Evolutionary conservation across 1,140 invertebrate genomes (phyloP).

Genomic region (Drosophila ficusphila): DNA sequence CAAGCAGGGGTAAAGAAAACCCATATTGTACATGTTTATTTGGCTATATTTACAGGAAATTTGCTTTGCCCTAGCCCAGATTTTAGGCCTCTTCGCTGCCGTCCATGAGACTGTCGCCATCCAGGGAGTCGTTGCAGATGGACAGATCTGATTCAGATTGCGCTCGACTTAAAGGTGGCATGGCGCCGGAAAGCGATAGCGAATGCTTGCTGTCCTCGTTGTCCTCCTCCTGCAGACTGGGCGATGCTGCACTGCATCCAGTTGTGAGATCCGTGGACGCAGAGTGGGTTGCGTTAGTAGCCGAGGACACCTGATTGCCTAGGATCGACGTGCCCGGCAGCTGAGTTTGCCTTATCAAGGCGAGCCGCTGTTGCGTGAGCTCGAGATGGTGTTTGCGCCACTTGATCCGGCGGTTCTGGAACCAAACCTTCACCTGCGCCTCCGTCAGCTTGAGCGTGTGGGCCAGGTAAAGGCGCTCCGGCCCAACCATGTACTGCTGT

Average conservation of each 20-base stretch:
- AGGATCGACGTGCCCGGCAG: constrained; percentile 48
- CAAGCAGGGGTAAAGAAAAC: constrained; percentile 3
- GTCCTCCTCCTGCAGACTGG: constrained; percentile 65
- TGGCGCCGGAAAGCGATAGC: constrained; percentile 37
- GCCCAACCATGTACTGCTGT: constrained; percentile 97
- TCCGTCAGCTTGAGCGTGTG: constrained; percentile 95
- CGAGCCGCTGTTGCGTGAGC: constrained; percentile 93
- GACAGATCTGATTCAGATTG: constrained; percentile 79
- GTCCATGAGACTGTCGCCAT: constrained; percentile 75
- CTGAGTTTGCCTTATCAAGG: constrained; percentile 89
- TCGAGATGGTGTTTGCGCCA: constrained; percentile 97
- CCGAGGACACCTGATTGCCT: constrained; percentile 6
- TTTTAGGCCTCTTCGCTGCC: constrained; percentile 74
- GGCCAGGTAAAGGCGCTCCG: constrained; percentile 94
- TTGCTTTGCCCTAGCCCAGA: constrained; percentile 3
- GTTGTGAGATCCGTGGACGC: constrained; percentile 29
- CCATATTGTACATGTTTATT: constrained; percentile 65
- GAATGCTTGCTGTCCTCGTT: constrained; percentile 77
- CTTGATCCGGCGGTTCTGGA: constrained; percentile 98
- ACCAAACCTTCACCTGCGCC: constrained; percentile 98
- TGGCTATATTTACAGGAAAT: constrained; percentile 60
- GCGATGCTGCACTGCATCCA: constrained; percentile 37
- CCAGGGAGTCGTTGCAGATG: constrained; percentile 80
- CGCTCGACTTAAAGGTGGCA: constrained; percentile 57
- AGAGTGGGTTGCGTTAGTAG: constrained; percentile 20